A percentile compares a stretch with the other conserved stretches of the same genome.
Conservation (phyloP, 2,797 vertebrate species). For the Steatocranus sp. region DNA sequence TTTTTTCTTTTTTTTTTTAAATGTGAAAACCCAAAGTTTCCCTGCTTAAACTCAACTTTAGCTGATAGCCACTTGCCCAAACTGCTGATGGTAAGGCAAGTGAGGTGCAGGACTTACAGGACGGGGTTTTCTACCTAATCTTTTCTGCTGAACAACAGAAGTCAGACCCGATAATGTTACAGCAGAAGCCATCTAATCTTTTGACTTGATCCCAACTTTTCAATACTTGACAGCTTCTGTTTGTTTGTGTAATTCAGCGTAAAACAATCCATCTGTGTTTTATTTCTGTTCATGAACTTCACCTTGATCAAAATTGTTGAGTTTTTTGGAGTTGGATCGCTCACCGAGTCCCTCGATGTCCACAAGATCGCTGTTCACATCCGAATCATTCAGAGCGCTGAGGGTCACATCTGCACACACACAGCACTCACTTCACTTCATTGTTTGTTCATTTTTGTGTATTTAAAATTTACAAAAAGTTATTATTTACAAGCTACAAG, state of each 20-base stretch:
- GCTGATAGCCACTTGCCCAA: neutral
- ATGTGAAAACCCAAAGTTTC: neutral
- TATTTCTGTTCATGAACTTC: neutral
- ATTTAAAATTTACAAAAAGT: accelerated
- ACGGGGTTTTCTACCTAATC: neutral
- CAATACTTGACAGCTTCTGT: neutral
- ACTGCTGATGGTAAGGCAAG: accelerated
- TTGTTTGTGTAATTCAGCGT: neutral
- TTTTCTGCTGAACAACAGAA: neutral
- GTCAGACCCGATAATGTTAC: neutral
- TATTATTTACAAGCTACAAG: neutral
- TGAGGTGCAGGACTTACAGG: neutral
- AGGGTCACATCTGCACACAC: constrained; percentile 83
- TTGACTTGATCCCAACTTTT: neutral
- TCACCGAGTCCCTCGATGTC: constrained; percentile 89
- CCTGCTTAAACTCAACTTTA: neutral
- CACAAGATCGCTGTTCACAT: constrained; percentile 88
- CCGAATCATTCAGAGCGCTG: constrained; percentile 88
- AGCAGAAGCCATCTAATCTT: neutral
- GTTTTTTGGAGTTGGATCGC: constrained; percentile 81
- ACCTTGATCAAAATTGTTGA: constrained; percentile 89
- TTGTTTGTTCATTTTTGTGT: neutral
- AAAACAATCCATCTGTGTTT: neutral
- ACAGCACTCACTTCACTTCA: neutral
- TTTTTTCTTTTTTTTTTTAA: too few species aligned